These are phyloP conservation scores for Pollenia labialis DNA, from an alignment of 2,888 invertebrate genomes.

Conservation along the genomic window DNA sequence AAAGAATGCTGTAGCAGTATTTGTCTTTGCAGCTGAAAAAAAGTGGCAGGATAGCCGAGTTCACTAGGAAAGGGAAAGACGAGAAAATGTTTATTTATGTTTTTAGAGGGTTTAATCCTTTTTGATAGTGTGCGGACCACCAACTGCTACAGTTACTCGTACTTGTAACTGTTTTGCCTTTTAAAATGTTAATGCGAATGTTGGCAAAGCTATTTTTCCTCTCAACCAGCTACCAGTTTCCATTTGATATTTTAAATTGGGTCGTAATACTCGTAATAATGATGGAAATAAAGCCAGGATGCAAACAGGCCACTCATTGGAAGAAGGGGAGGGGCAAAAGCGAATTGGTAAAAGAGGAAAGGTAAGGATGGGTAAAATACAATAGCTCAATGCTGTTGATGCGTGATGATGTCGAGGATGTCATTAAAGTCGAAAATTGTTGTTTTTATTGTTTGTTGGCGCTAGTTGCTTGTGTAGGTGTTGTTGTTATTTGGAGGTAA, in stretches of 20 bases:
- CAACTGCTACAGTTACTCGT: constrained; percentile 44
- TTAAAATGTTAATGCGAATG: constrained; percentile 60
- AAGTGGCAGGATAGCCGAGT: background rate
- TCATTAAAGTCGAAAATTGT: constrained; percentile 55
- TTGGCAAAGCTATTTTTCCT: constrained; percentile 49
- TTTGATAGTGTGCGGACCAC: constrained; percentile 19
- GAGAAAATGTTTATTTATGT: background rate
- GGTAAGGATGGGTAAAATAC: constrained; percentile 16
- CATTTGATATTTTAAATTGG: constrained; percentile 56
- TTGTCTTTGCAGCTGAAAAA: background rate
- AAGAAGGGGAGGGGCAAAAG: too few species aligned
- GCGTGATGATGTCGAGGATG: constrained; percentile 62
- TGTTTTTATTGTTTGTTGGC: constrained; percentile 71
- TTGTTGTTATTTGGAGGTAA: constrained; percentile 65
- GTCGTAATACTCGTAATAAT: constrained; percentile 47
- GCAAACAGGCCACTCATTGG: background rate
- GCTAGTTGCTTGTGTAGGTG: constrained; percentile 4
- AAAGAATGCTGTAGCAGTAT: constrained; percentile 20
- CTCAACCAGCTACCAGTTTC: constrained; percentile 23
- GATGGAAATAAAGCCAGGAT: constrained; percentile 36
- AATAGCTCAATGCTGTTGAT: constrained; percentile 33
- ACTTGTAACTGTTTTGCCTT: constrained; percentile 47
- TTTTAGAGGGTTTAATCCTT: constrained; percentile 6
- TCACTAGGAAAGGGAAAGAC: background rate
- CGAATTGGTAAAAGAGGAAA: background rate